These are phyloP conservation scores for Limnephilus marmoratus DNA, from an alignment of 2,888 invertebrate species.

Conservation along the genomic window DNA sequence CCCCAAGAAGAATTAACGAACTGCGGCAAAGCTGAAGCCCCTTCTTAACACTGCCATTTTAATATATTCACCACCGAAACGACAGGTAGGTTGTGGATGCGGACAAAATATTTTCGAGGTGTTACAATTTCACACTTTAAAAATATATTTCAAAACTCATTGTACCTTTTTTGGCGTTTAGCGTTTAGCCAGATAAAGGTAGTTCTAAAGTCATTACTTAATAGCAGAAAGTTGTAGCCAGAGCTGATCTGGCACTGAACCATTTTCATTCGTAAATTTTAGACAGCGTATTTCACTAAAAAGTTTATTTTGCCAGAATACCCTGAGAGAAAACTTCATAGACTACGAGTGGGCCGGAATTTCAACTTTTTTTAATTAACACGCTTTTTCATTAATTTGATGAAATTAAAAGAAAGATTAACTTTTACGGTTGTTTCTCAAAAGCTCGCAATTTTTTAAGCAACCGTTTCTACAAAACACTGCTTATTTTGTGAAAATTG, in stretches of 20 bases:
- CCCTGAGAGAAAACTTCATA: not conserved
- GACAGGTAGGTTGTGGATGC: not conserved
- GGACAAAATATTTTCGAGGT: not conserved
- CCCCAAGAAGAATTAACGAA: not conserved
- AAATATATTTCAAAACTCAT: not conserved
- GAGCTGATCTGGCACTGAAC: not conserved
- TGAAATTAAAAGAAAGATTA: not conserved
- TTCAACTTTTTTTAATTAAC: not conserved
- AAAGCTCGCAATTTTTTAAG: not conserved
- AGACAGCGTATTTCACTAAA: not conserved
- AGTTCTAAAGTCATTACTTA: not conserved
- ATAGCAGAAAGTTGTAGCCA: not conserved
- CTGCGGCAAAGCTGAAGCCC: not conserved
- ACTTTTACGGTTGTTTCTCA: not conserved
- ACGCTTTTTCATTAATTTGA: not conserved
- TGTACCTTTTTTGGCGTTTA: not conserved
- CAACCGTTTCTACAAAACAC: not conserved
- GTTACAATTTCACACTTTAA: not conserved
- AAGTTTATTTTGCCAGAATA: not conserved
- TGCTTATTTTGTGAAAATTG: not conserved
- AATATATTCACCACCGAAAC: not conserved
- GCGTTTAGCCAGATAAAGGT: not conserved
- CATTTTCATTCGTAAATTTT: not conserved
- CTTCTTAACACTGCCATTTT: not conserved
- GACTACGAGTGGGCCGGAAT: not conserved